These are phyloP conservation scores for Latheticus oryzae DNA, from an alignment of 2,888 invertebrate genomes.

Conservation along the genomic window DNA sequence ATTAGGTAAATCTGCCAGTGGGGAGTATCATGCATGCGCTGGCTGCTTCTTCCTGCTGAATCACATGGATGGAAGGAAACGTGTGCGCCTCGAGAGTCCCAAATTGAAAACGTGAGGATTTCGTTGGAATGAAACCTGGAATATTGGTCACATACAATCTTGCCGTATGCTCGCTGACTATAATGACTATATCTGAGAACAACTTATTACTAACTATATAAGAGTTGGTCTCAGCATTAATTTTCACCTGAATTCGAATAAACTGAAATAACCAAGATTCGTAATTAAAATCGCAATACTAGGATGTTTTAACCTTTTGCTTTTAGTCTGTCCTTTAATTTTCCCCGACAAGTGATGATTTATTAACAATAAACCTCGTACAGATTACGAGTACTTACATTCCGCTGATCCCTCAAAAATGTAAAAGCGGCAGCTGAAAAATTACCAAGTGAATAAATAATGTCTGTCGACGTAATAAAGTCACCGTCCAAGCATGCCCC, in stretches of 20 bases:
- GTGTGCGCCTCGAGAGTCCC: constrained; percentile 39
- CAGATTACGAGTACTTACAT: not conserved
- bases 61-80: constrained; percentile 32
- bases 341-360: too few species aligned
- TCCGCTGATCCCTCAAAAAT: not conserved
- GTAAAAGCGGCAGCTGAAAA: constrained; percentile 3
- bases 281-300: too few species aligned
- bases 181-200: constrained; percentile 45
- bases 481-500: constrained; percentile 11
- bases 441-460: constrained; percentile 20
- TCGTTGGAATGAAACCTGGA: constrained; percentile 43
- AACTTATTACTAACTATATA: constrained; percentile 13
- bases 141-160: constrained; percentile 45
- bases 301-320: too few species aligned
- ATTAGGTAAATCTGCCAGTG: constrained; percentile 29
- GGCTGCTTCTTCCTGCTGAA: constrained; percentile 21
- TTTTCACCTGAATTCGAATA: too few species aligned
- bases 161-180: constrained; percentile 40
- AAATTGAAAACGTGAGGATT: constrained; percentile 48
- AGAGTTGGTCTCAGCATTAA: too few species aligned
- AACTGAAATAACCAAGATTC: too few species aligned
- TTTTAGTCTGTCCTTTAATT: too few species aligned
- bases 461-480: constrained; percentile 11
- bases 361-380: too few species aligned
- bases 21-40: constrained; percentile 20